These are phyloP conservation scores for Oeneis ivallda DNA, from an alignment of 2,888 invertebrate species.

Conservation along the genomic window DNA sequence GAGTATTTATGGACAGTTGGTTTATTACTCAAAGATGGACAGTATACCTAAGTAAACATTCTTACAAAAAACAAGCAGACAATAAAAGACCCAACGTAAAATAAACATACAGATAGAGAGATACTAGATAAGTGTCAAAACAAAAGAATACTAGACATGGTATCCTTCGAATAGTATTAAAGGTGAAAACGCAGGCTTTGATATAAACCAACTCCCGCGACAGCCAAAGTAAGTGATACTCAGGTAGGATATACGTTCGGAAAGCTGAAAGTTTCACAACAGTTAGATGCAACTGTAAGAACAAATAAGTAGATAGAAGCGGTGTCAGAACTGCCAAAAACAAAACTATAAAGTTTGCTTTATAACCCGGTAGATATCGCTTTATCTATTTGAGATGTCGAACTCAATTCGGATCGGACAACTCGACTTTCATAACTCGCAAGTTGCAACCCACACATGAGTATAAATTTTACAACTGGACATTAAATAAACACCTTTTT, in stretches of 20 bases:
- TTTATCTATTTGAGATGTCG: constrained; percentile 79
- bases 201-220: constrained; percentile 60
- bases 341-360: constrained; percentile 82
- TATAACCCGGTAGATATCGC: constrained; percentile 75
- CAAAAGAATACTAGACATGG: constrained; percentile 6
- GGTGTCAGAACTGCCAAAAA: constrained; percentile 81
- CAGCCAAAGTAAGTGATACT: constrained; percentile 65
- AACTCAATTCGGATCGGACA: constrained; percentile 71
- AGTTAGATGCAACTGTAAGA: constrained; percentile 72
- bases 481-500: constrained; percentile 11
- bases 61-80: background rate
- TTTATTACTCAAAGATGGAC: too few species aligned
- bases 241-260: constrained; percentile 67
- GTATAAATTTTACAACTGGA: background rate
- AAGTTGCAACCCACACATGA: constrained; percentile 20
- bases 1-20: too few species aligned
- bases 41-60: background rate
- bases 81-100: background rate
- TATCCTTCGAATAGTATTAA: constrained; percentile 16
- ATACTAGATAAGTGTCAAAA: background rate
- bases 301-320: constrained; percentile 80
- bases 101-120: too few species aligned
- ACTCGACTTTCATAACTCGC: constrained; percentile 57
- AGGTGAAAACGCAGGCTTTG: constrained; percentile 42
- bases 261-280: constrained; percentile 76